Percentiles rank a stretch among this genome's conserved stretches.
phyloP scores from a whole-genome alignment of 2,888 invertebrate species.

The Asteroscopus sphinx region DNA sequence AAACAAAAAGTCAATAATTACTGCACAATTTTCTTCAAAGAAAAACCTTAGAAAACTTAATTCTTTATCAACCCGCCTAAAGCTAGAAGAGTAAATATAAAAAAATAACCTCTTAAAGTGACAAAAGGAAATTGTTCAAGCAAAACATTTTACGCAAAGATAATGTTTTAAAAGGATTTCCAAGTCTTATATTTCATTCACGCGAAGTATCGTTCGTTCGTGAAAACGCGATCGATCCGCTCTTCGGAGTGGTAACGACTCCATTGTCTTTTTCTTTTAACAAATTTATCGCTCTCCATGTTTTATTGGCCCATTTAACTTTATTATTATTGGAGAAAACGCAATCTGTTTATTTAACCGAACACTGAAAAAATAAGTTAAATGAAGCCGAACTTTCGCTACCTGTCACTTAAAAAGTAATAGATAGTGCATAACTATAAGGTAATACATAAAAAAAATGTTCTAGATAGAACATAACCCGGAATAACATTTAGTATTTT shows the following conservation, averaged over 20 bases:
- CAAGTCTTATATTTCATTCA: conserved; percentile 59
- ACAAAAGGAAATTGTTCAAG: conserved; percentile 25
- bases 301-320: conserved; percentile 44
- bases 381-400: no score
- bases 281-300: conserved; percentile 35
- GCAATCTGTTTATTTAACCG: conserved; percentile 27
- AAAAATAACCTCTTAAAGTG: conserved; percentile 9
- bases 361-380: not conserved
- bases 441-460: no score
- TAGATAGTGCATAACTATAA: no score
- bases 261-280: conserved; percentile 38
- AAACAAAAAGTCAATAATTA: no score
- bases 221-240: conserved; percentile 40
- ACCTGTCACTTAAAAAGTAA: not conserved
- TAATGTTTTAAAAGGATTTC: conserved; percentile 57
- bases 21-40: not conserved
- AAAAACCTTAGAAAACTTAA: conserved; percentile 8
- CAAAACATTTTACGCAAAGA: conserved; percentile 34
- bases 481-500: no score
- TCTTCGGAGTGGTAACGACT: conserved; percentile 32
- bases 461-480: no score
- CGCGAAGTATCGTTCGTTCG: conserved; percentile 17
- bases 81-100: conserved; percentile 9
- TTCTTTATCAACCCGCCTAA: conserved; percentile 2
- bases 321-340: conserved; percentile 33